Base-by-base conservation (phyloP, 2,797 vertebrate genomes). In the Pseudopleuronectes americanus region DNA sequence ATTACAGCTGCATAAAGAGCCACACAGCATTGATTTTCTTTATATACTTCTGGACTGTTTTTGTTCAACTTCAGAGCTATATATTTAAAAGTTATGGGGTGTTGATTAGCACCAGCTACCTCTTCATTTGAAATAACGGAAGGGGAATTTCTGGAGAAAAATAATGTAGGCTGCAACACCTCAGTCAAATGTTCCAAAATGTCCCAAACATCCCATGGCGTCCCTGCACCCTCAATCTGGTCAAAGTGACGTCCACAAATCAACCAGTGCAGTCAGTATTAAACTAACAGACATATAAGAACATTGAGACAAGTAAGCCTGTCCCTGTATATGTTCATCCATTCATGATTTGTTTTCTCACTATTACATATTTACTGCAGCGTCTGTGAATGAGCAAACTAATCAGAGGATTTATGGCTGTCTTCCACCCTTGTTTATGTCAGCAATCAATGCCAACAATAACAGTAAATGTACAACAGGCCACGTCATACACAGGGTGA, bases 71-170 rank as follows among this genome's bases (percentile, higher is more conserved):
- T 68, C 14, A 76, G 48, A 55, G 16, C 4, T 67, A 62, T 79
- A 73, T 79, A n/a, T 84, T 84, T 68, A 64, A 76, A 70, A 71
- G 74, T 73, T 77, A 77, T 88, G 55, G 78, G 38, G 64, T 74
- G 68, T 71, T 87, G 80, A 87, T 85, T 68, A 76, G 57, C 45
- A 76, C 48, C 28, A 58, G 66, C 55, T 84, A 84, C 60, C 67
- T 68, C 57, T 67, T 22, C 38, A 61, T 55, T 24, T 49, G 17
- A 49, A 59, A 58, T 31, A 65, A 52, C 54, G 16, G 14, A 64
- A 83, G 86, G 79, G 51, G 8, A 69, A 59, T 52, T 22, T 24
- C 6, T 87, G 76, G 43, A 6, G 14, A 7, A 19, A 45, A 88
- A 90, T 83, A 81, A 65, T 55, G 81, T 7, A 45, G 8, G 68